Evolutionary conservation across 2,113 vertebrate genomes (phyloP), one percentile per base, ranked within the genome.

Genomic region (Brienomyrus longianalis): DNA sequence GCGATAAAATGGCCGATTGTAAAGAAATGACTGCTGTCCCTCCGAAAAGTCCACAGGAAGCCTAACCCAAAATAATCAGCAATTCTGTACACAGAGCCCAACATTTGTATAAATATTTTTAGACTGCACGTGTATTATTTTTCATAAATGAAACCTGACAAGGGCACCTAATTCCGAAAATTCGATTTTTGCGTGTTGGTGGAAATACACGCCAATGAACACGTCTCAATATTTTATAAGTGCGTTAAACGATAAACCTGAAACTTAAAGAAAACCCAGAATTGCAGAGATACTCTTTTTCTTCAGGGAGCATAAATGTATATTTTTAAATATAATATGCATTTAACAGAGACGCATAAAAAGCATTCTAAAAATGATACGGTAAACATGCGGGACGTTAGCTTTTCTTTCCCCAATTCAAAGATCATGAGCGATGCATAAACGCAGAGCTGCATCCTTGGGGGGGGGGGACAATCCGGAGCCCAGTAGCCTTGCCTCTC

Each of bases 371-470:
- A 94, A 96, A 91, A 90, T 91, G n/a, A 92, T 90, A 91, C 91
- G 89, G 92, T 90, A 94, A 87, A 70, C 90, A 92, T 90, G 87
- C 94, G 92, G 90, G 21, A 23, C 91, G 91, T 94, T 94, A 92
- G 92, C 92, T 95, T 83, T 95, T 93, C 91, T 91, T 90, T 56
- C 83, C 1, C 13, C 80, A 91, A 91, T 89, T 93, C 94, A 94
- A 95, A 95, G 92, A 43, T 92, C 85, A 50, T 90, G 91, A 83
- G 91, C 89, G 91, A 93, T 92, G 92, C 85, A 93, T 94, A 94
- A 94, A 92, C 91, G 94, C 93, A 94, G 95, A 94, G 90, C 89
- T 50, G 91, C 89, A 91, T 93, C 92, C 92, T 92, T 84, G 89
- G 89, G 13, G 86, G 6, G 59, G 23, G 83, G 13, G 80, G 47